Percentiles rank a stretch among this genome's conserved stretches.
Evolutionary conservation across 1,140 invertebrate genomes (phyloP).

Genomic region (Sesamia nonagrioides): DNA sequence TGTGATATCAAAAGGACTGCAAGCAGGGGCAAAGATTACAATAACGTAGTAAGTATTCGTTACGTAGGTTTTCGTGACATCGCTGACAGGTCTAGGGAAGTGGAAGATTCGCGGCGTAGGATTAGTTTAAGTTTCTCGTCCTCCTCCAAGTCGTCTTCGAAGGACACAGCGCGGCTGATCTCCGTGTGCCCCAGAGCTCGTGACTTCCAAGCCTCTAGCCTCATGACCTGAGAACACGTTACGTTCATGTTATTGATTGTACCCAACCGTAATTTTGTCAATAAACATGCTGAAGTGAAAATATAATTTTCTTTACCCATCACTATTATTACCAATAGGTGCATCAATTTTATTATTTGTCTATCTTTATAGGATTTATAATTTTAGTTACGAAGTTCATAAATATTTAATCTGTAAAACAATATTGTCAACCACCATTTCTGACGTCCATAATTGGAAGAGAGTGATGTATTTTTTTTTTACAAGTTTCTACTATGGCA

Average conservation of each 20-base stretch:
- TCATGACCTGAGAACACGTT: slow-evolving; percentile 87
- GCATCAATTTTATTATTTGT: background rate
- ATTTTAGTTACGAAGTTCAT: no score
- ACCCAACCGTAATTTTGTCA: background rate
- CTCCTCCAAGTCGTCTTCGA: slow-evolving; percentile 79
- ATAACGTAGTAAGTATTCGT: slow-evolving; percentile 53
- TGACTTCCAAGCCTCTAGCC: slow-evolving; percentile 89
- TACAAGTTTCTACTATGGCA: slow-evolving; percentile 3
- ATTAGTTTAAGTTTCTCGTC: slow-evolving; percentile 78
- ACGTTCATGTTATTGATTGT: background rate
- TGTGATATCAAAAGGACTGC: background rate
- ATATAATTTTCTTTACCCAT: background rate
- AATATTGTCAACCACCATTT: background rate
- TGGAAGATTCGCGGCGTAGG: slow-evolving; percentile 73
- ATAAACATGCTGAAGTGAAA: slow-evolving; percentile 19
- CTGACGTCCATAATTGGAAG: background rate
- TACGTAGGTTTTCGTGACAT: slow-evolving; percentile 66
- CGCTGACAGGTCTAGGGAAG: slow-evolving; percentile 66
- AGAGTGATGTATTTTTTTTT: background rate
- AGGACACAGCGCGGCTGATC: slow-evolving; percentile 68
- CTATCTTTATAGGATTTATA: background rate
- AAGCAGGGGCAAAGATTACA: slow-evolving; percentile 21
- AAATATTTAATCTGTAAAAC: background rate
- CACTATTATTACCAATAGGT: slow-evolving; percentile 15
- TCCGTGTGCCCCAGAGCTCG: slow-evolving; percentile 72